Percentiles rank a stretch among this genome's conserved stretches.
phyloP scores from a whole-genome alignment of 1,140 invertebrate species.

The Pseudomyrmex pallidus region DNA sequence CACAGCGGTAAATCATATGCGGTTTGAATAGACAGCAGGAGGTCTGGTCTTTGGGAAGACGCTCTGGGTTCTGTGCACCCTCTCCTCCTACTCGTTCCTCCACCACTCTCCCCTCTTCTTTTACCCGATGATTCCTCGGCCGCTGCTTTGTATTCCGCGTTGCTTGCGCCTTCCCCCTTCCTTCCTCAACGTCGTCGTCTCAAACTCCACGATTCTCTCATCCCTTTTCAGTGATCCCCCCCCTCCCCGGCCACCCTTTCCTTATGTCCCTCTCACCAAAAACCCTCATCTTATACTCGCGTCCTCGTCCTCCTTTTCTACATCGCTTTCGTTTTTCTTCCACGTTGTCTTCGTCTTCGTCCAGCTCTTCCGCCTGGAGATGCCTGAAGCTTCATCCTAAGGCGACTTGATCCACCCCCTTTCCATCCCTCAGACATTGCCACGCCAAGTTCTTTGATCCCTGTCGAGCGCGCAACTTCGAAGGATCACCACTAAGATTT shows the following conservation, averaged over 20 bases:
- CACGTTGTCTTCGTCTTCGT: slow-evolving; percentile 64
- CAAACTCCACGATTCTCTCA: slow-evolving; percentile 72
- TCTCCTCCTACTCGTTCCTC: slow-evolving; percentile 48
- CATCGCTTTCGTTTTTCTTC: slow-evolving; percentile 55
- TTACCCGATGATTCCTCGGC: slow-evolving; percentile 73
- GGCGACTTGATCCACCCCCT: slow-evolving; percentile 79
- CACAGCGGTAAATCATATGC: slow-evolving; percentile 82
- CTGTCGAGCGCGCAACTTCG: slow-evolving; percentile 82
- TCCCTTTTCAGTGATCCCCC: slow-evolving; percentile 63
- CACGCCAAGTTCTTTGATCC: slow-evolving; percentile 81
- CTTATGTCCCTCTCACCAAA: slow-evolving; percentile 67
- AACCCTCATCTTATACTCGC: slow-evolving; percentile 72
- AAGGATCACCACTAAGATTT: slow-evolving; percentile 80
- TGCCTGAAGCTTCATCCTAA: slow-evolving; percentile 73
- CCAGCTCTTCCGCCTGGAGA: slow-evolving; percentile 46
- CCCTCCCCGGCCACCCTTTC: not conserved
- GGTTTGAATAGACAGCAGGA: slow-evolving; percentile 84
- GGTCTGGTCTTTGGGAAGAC: slow-evolving; percentile 74
- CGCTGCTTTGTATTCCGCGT: slow-evolving; percentile 83
- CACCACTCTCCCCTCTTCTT: slow-evolving; percentile 62
- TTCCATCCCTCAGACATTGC: slow-evolving; percentile 63
- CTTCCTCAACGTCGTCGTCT: slow-evolving; percentile 61
- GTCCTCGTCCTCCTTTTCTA: slow-evolving; percentile 35
- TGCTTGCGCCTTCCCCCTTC: slow-evolving; percentile 70
- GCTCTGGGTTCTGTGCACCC: slow-evolving; percentile 45